Conservation (phyloP, 1,140 invertebrate genomes). For the Ptiloglossa arizonensis region DNA sequence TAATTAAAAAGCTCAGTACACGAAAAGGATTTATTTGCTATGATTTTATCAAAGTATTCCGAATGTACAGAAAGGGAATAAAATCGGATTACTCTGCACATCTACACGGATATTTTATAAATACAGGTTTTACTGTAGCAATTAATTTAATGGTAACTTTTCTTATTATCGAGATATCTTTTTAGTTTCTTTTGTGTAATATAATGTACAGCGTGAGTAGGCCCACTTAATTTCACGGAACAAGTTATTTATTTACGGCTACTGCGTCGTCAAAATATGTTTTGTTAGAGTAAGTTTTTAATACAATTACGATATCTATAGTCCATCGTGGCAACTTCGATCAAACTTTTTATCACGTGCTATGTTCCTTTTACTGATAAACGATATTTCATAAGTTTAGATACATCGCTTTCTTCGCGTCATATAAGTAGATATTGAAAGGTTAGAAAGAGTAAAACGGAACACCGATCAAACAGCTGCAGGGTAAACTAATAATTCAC, state of each 20-base stretch:
- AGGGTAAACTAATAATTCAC: not conserved
- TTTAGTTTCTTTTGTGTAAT: not conserved
- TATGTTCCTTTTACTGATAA: constrained; percentile 7
- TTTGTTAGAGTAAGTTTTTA: constrained; percentile 8
- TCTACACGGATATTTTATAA: not conserved
- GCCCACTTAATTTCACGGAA: not conserved
- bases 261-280: not conserved
- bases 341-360: constrained; percentile 1
- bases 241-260: constrained; percentile 6
- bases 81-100: not conserved
- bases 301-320: constrained; percentile 13
- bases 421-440: not conserved
- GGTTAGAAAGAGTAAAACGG: not conserved
- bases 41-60: not conserved
- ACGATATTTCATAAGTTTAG: constrained; percentile 14
- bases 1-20: not conserved
- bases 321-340: not conserved
- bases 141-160: not conserved
- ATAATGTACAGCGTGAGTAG: not conserved
- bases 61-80: not conserved
- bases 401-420: not conserved
- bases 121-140: too few species aligned
- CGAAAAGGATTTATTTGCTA: not conserved
- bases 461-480: not conserved
- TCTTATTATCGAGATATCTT: too few species aligned